Percentiles rank a stretch among this genome's conserved stretches.
Evolutionary conservation across 2,888 invertebrate species (phyloP).

Genomic region (Diabrotica balteata): DNA sequence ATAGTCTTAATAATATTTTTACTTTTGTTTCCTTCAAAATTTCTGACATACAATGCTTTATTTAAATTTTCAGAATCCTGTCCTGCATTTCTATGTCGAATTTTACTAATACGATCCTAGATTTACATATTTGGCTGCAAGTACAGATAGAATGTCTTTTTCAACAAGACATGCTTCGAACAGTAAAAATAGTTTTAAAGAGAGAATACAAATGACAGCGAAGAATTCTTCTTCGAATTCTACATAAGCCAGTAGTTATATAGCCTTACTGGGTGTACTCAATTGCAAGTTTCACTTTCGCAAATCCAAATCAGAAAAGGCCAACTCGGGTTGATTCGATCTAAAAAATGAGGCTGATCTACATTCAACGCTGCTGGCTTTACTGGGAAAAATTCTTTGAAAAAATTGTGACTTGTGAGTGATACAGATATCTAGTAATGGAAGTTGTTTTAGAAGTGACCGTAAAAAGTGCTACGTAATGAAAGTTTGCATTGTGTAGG

Average conservation of each 20-base stretch:
- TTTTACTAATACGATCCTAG: slow-evolving; percentile 12
- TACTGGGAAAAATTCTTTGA: slow-evolving; percentile 20
- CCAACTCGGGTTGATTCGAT: slow-evolving; percentile 19
- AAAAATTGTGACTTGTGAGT: too few relatives aligned
- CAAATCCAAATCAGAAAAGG: slow-evolving; percentile 30
- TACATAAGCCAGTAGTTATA: slow-evolving; percentile 30
- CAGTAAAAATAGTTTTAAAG: slow-evolving; percentile 38
- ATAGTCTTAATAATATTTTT: too few relatives aligned
- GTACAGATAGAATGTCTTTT: slow-evolving; percentile 38
- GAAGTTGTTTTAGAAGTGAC: too few relatives aligned
- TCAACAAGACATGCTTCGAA: slow-evolving; percentile 28
- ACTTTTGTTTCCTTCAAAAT: too few relatives aligned
- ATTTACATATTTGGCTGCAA: slow-evolving; percentile 31
- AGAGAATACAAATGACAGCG: slow-evolving; percentile 34
- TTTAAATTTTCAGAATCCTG: background rate
- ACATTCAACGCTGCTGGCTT: slow-evolving; percentile 34
- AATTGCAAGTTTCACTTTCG: slow-evolving; percentile 42
- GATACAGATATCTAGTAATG: too few relatives aligned
- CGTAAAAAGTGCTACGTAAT: too few relatives aligned
- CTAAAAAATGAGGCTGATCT: slow-evolving; percentile 33
- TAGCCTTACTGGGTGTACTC: slow-evolving; percentile 40
- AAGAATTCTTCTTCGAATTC: slow-evolving; percentile 42
- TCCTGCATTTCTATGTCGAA: slow-evolving; percentile 3
- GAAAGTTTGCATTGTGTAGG: too few relatives aligned
- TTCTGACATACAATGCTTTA: too few relatives aligned